phyloP scores from a whole-genome alignment of 1,140 invertebrate genomes.

The Carposina sasakii region DNA sequence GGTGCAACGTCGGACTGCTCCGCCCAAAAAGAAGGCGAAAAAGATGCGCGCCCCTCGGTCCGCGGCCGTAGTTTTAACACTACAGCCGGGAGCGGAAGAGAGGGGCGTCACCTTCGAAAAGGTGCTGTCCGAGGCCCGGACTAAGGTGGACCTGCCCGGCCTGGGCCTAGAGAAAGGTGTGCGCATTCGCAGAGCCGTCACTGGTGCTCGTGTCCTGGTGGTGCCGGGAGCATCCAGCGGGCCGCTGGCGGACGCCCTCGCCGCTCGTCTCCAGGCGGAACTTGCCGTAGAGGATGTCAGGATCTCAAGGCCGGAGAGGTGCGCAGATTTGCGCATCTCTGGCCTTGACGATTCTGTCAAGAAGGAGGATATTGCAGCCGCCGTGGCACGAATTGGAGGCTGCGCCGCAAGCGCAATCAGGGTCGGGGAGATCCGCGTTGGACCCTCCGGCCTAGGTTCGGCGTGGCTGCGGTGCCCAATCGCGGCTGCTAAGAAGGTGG shows the following conservation, averaged over 20 bases:
- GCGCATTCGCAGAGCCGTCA: neutral
- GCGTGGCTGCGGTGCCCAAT: slow-evolving; percentile 11
- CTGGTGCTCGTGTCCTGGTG: neutral
- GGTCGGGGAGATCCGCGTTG: neutral
- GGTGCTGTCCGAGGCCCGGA: neutral
- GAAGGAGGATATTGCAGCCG: neutral
- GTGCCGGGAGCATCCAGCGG: neutral
- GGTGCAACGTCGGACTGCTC: no score
- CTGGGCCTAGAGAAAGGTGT: neutral
- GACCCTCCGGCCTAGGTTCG: neutral
- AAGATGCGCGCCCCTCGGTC: no score
- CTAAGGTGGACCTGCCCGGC: neutral
- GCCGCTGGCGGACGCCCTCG: neutral
- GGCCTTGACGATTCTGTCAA: slow-evolving; percentile 7
- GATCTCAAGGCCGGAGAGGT: slow-evolving; percentile 1
- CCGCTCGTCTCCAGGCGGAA: neutral
- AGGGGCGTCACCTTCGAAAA: neutral
- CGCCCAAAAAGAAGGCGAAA: no score
- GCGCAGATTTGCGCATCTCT: neutral
- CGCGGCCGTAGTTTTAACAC: neutral
- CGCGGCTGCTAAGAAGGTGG: neutral
- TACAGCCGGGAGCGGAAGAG: neutral
- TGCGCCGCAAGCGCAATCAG: neutral
- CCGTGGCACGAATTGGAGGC: neutral
- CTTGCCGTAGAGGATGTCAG: neutral